Conservation (phyloP, 2,113 vertebrate species). For the Gobiocypris rarus region DNA sequence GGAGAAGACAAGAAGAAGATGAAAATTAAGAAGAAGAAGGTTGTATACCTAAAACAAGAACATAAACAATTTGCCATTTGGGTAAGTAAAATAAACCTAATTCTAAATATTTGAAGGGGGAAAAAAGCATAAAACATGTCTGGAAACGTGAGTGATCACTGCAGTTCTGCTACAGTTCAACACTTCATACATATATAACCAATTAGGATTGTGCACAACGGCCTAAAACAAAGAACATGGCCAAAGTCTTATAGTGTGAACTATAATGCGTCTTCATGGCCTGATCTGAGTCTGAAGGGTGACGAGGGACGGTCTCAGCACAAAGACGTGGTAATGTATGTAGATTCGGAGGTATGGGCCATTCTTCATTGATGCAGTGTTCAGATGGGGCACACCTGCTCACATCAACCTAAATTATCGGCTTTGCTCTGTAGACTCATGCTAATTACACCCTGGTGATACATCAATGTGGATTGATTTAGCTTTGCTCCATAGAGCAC, state of each 20-base stretch:
- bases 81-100: too few relatives aligned
- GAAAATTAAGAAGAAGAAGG: too few relatives aligned
- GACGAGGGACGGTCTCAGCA: not conserved
- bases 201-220: not conserved
- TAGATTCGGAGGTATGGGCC: conserved; percentile 16
- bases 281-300: not conserved
- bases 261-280: too few relatives aligned
- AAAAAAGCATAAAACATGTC: too few relatives aligned
- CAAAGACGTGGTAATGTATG: conserved; percentile 34
- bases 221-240: not conserved
- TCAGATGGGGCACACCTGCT: conserved; percentile 48
- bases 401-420: conserved; percentile 52
- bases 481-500: conserved; percentile 50
- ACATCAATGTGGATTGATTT: conserved; percentile 61
- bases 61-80: too few relatives aligned
- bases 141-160: not conserved
- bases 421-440: conserved; percentile 48
- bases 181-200: not conserved
- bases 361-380: conserved; percentile 14
- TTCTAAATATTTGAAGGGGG: too few relatives aligned
- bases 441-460: conserved; percentile 59
- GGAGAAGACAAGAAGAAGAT: too few relatives aligned
- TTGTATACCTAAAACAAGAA: too few relatives aligned
- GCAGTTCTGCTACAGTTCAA: not conserved
- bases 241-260: not conserved